Evolutionary conservation across 2,797 vertebrate genomes (phyloP), one percentile per base, ranked within the genome.

Genomic region (Rhadinocentrus ornatus): DNA sequence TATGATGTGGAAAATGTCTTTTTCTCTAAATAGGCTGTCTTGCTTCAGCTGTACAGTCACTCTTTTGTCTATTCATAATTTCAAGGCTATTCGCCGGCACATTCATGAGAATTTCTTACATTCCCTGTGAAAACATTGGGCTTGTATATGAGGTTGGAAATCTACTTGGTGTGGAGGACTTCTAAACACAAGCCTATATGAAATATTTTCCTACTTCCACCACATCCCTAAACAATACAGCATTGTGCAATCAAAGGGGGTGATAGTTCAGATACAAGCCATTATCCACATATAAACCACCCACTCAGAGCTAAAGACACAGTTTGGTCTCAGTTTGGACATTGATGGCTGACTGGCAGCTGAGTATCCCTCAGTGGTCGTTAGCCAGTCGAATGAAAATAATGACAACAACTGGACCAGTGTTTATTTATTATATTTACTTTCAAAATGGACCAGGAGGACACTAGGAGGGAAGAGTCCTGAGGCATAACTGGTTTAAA

Each of bases 91-190:
- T 80, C 57, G 26, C 39, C 53, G 22, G 59, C 62, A 69, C 41
- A 58, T 71, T 88, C 41, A 60, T 55, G 64, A 67, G 70, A 78
- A 67, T 84, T 75, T 85, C 75, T 68, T 71, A 71, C 75, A 68
- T 90, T 69, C 79, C 63, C 62, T 77, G 79, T 68, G 75, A 87
- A 89, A 91, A 89, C 84, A 88, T 91, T 87, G 77, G 69, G 69
- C 56, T 75, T 85, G 55, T 83, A 34, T 72, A 71, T 75, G 77
- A 75, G 84, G 84, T 68, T 85, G 75, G 85, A 86, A 88, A 88
- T 74, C 66, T 50, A 46, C 73, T 83, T 64, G 62, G 62, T 26
- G 11, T 68, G 62, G 37, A 81, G 26, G 31, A 69, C 57, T 73
- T 83, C 75, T 79, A 69, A 77, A 87, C 76, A 84, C 63, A 83